Evolutionary conservation across 2,113 vertebrate genomes (phyloP).

Genomic region (Pyrgilauda ruficollis): DNA sequence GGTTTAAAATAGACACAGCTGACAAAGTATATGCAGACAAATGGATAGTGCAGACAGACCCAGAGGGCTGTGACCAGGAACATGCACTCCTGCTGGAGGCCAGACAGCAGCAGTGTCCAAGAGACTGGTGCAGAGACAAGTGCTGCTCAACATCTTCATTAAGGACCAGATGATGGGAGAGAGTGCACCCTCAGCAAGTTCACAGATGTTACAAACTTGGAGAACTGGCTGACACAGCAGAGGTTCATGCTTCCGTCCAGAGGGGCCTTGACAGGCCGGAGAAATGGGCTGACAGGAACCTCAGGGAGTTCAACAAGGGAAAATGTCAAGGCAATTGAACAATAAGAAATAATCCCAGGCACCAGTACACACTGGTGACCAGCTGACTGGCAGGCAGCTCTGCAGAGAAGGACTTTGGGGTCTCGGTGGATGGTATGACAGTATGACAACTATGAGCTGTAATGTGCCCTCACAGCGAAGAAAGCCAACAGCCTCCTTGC

Average conservation of each 20-base stretch:
- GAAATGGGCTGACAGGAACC: neutral
- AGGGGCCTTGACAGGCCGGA: neutral
- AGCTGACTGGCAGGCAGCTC: neutral
- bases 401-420: neutral
- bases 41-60: neutral
- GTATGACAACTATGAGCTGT: neutral
- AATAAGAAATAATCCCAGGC: neutral
- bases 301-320: no score
- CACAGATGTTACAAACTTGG: neutral
- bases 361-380: neutral
- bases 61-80: neutral
- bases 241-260: neutral
- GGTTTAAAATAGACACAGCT: neutral
- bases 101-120: neutral
- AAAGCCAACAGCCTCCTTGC: neutral
- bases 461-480: accelerated
- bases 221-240: neutral
- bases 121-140: neutral
- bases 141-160: neutral
- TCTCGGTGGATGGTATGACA: neutral
- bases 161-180: neutral
- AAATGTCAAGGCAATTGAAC: neutral
- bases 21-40: neutral
- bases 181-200: neutral
- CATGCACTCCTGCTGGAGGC: neutral